A percentile compares a stretch with the other conserved stretches of the same genome.
Conservation (phyloP, 2,888 invertebrate genomes). For the Macaria notata region DNA sequence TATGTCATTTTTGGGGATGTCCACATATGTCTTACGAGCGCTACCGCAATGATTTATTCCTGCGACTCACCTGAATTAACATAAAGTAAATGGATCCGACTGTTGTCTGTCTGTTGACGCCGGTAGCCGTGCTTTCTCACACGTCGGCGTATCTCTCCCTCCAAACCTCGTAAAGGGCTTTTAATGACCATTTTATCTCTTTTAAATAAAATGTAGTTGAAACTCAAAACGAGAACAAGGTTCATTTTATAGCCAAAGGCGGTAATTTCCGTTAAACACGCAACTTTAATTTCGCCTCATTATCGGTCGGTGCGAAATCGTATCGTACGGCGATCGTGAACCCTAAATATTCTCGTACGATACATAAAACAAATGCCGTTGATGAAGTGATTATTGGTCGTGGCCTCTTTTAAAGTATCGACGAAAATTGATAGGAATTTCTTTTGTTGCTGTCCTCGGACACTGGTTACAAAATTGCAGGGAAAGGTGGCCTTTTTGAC, state of each 20-base stretch:
- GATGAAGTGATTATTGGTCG: slow-evolving; percentile 68
- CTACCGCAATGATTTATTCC: slow-evolving; percentile 46
- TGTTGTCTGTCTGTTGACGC: slow-evolving; percentile 28
- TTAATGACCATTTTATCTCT: slow-evolving; percentile 32
- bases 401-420: slow-evolving; percentile 49
- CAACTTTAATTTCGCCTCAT: slow-evolving; percentile 51
- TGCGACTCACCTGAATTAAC: slow-evolving; percentile 42
- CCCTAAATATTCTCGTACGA: neutral
- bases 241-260: slow-evolving; percentile 43
- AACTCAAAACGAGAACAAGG: slow-evolving; percentile 38
- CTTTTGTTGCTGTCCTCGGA: slow-evolving; percentile 60
- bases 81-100: slow-evolving; percentile 41
- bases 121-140: slow-evolving; percentile 24
- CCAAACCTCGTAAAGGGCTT: slow-evolving; percentile 26
- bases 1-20: too few species aligned
- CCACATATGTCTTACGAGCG: too few species aligned
- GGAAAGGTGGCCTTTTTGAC: slow-evolving; percentile 78
- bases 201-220: slow-evolving; percentile 36
- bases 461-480: slow-evolving; percentile 69
- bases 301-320: slow-evolving; percentile 41
- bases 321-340: slow-evolving; percentile 48
- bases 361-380: slow-evolving; percentile 50
- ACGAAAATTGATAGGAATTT: slow-evolving; percentile 60
- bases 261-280: slow-evolving; percentile 45
- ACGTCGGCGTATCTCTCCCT: slow-evolving; percentile 20